A percentile compares a stretch with the other conserved stretches of the same genome.
These are phyloP conservation scores for Drosophila recens DNA, from an alignment of 2,888 invertebrate species.

Conservation along the genomic window DNA sequence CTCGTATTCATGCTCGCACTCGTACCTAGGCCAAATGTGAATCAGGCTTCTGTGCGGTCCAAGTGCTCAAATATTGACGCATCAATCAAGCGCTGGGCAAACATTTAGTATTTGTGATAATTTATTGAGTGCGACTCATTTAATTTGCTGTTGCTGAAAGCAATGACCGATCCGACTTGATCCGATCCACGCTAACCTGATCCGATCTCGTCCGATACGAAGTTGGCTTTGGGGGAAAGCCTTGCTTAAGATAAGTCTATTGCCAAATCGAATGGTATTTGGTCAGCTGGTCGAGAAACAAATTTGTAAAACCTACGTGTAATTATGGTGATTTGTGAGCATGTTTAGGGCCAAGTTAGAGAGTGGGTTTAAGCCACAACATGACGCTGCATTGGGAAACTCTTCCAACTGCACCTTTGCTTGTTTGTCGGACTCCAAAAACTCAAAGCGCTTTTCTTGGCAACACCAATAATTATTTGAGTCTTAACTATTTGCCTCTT, in stretches of 20 bases:
- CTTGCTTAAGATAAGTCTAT: constrained; percentile 23
- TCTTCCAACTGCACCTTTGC: constrained; percentile 42
- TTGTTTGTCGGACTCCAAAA: constrained; percentile 30
- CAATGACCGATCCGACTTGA: constrained; percentile 27
- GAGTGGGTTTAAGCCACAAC: constrained; percentile 6
- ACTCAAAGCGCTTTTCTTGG: constrained; percentile 32
- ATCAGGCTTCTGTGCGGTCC: constrained; percentile 52
- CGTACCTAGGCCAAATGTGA: constrained; percentile 17
- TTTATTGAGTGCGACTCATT: constrained; percentile 75
- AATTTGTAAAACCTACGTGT: constrained; percentile 29
- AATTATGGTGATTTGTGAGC: constrained; percentile 50
- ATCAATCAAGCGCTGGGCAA: constrained; percentile 72
- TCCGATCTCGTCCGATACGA: constrained; percentile 17
- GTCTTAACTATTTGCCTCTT: constrained; percentile 24
- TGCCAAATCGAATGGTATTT: constrained; percentile 66
- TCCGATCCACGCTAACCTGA: too few species aligned
- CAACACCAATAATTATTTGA: constrained; percentile 46
- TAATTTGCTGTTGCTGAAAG: constrained; percentile 44
- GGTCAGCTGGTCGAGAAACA: constrained; percentile 20
- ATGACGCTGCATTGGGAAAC: constrained; percentile 39
- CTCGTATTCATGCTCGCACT: constrained; percentile 3
- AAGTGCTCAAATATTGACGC: constrained; percentile 77
- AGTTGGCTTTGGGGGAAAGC: constrained; percentile 8
- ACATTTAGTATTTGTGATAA: constrained; percentile 78
- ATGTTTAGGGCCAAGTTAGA: constrained; percentile 25